Evolutionary conservation across 2,888 invertebrate genomes (phyloP).

Genomic region (Drosophila neotestacea): DNA sequence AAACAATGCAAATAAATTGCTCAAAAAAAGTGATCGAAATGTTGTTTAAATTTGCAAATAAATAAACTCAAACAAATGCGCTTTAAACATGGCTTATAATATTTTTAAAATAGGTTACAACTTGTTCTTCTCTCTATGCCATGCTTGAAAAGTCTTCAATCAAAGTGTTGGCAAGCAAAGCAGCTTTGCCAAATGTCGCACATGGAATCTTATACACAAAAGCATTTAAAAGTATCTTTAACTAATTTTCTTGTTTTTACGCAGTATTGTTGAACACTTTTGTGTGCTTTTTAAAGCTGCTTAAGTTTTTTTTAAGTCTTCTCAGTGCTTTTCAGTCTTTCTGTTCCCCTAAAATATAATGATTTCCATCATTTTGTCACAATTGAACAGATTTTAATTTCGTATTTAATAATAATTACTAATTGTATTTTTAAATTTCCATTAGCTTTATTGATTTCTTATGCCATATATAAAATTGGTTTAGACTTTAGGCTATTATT

Average conservation of each 20-base stretch:
- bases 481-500: too few species aligned
- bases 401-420: too few species aligned
- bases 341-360: too few species aligned
- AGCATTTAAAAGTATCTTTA: slow-evolving; percentile 7
- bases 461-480: too few species aligned
- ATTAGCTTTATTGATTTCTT: too few species aligned
- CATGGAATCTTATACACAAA: background rate
- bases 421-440: too few species aligned
- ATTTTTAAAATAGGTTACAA: slow-evolving; percentile 7
- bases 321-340: background rate
- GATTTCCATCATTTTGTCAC: background rate
- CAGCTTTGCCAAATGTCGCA: slow-evolving; percentile 13
- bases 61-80: slow-evolving; percentile 5
- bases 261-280: background rate
- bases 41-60: slow-evolving; percentile 16
- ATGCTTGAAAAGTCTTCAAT: background rate
- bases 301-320: background rate
- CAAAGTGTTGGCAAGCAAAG: background rate
- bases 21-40: slow-evolving; percentile 34
- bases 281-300: background rate
- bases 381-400: too few species aligned
- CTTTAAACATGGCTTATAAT: slow-evolving; percentile 24
- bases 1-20: slow-evolving; percentile 44
- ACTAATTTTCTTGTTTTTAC: background rate
- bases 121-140: background rate